A percentile compares a stretch with the other conserved stretches of the same genome.
Conservation (phyloP, 2,888 invertebrate species). For the Diarsia rubi region DNA sequence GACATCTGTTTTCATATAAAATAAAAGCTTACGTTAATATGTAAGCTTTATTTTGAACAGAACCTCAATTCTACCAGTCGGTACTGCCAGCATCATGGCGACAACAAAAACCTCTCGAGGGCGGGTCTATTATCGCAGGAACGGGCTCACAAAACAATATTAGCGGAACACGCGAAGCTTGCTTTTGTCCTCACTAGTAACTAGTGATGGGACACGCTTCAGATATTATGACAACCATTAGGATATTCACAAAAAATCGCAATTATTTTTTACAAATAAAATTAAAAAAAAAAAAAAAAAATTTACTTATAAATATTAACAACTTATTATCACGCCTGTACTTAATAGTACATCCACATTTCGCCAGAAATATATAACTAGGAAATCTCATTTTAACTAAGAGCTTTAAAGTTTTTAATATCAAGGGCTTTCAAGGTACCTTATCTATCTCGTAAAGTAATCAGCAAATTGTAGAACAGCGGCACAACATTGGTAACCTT, state of each 20-base stretch:
- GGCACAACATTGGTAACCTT: not conserved
- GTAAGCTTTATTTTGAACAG: not conserved
- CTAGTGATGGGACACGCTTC: constrained; percentile 30
- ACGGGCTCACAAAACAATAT: constrained; percentile 56
- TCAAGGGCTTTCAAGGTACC: not conserved
- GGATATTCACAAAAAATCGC: not conserved
- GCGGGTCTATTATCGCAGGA: constrained; percentile 41
- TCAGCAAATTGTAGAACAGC: not conserved
- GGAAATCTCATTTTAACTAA: not conserved
- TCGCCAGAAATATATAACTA: no score
- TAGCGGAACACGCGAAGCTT: constrained; percentile 34
- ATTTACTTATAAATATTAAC: no score
- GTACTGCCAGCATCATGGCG: not conserved
- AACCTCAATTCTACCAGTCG: not conserved
- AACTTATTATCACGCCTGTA: no score
- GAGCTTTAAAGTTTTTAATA: not conserved
- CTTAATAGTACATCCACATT: no score
- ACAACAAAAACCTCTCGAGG: constrained; percentile 41
- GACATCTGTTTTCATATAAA: not conserved
- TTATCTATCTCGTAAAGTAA: not conserved
- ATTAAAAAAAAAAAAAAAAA: no score
- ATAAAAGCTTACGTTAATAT: not conserved
- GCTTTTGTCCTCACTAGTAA: constrained; percentile 41
- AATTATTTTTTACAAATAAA: no score
- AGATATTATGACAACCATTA: constrained; percentile 11